A percentile compares a stretch with the other conserved stretches of the same genome.
These are phyloP conservation scores for Camarhynchus parvulus DNA, from an alignment of 2,113 vertebrate species.

Conservation along the genomic window DNA sequence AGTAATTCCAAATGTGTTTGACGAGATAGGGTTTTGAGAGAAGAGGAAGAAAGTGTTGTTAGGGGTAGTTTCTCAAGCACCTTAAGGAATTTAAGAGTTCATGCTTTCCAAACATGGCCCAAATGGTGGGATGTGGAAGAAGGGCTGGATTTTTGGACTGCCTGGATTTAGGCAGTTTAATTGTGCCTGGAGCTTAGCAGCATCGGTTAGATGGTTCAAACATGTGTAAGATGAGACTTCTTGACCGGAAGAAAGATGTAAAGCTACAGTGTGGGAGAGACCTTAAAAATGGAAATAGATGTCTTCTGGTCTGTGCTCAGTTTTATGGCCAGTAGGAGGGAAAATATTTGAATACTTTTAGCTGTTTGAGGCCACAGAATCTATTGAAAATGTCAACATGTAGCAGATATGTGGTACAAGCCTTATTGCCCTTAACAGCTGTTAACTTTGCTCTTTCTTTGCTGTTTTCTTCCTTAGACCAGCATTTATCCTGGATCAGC, in stretches of 20 bases:
- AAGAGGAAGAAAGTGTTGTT: neutral
- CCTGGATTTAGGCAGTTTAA: neutral
- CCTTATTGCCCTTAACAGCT: neutral
- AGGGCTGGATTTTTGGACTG: neutral
- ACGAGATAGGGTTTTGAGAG: neutral
- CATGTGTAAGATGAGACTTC: accelerated
- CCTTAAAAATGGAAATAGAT: neutral
- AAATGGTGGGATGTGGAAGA: neutral
- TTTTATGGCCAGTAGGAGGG: neutral
- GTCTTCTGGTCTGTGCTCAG: neutral
- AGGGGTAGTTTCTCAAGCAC: neutral
- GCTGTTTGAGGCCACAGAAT: neutral
- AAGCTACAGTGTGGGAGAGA: neutral
- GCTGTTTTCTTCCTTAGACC: neutral
- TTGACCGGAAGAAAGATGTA: neutral
- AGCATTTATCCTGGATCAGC: neutral
- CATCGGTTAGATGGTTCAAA: neutral
- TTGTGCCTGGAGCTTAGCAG: neutral
- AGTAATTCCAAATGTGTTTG: neutral
- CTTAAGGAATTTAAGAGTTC: neutral
- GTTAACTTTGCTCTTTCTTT: neutral
- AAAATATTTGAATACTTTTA: neutral
- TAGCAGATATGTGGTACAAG: neutral
- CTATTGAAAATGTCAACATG: neutral
- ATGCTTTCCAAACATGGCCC: accelerated